phyloP scores from a whole-genome alignment of 1,140 invertebrate species.

The Aphis craccivora region DNA sequence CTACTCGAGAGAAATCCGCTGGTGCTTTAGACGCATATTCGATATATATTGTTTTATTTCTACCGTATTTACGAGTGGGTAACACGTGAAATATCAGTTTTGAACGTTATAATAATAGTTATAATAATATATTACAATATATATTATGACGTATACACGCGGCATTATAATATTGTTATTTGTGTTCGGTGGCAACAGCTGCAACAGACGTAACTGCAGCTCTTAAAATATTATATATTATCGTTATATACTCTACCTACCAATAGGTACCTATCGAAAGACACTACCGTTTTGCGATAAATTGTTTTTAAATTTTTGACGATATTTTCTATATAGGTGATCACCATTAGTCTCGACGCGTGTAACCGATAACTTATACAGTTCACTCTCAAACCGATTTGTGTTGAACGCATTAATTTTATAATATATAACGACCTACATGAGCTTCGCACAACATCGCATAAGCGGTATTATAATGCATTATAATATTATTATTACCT shows the following conservation, averaged over 20 bases:
- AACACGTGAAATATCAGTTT: conserved; percentile 22
- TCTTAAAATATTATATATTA: not conserved
- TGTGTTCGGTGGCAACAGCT: not conserved
- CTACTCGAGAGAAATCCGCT: not conserved
- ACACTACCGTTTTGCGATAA: conserved; percentile 9
- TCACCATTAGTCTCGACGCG: not conserved
- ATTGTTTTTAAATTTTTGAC: conserved; percentile 3
- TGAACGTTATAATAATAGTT: not conserved
- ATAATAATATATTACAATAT: not conserved
- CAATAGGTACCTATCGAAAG: not conserved
- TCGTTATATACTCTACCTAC: not conserved
- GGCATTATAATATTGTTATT: not conserved
- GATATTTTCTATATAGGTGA: not conserved
- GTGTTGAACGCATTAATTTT: not conserved
- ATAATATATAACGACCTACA: not conserved
- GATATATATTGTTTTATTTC: not conserved
- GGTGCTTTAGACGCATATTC: conserved; percentile 7
- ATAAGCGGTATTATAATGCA: not conserved
- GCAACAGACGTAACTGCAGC: not conserved
- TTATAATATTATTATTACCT: not conserved
- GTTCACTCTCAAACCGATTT: not conserved
- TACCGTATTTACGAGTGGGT: not conserved
- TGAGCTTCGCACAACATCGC: not conserved
- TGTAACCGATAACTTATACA: not conserved
- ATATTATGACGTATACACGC: not conserved